Evolutionary conservation across 2,113 vertebrate genomes (phyloP), one percentile per base, ranked within the genome.

Genomic region (Sebastes fasciatus): DNA sequence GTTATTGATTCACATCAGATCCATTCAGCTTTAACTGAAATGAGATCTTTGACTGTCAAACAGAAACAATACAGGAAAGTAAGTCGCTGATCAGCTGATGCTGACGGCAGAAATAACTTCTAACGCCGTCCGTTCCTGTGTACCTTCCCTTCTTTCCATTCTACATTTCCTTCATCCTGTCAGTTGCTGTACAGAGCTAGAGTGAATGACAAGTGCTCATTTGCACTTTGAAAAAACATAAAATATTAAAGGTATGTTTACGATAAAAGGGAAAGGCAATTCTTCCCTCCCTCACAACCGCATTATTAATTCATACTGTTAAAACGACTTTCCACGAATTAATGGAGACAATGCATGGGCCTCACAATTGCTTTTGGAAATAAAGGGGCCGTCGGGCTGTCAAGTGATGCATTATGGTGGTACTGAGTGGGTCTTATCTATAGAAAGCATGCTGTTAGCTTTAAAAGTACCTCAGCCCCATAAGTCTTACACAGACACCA

Each of bases 241-340:
- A 96, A 95, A 96, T 96, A 96, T 96, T 96, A 95, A 96, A 95
- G 93, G 86, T 92, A 92, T 92, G 94, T 95, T 96, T 96, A 94
- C 94, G 95, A 95, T 96, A 96, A 95, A 95, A 95, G 94, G 93
- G 92, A 84, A 94, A 94, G 91, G 93, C 92, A 89, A 87, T 93
- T 93, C 90, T 94, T 94, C 90, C 91, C 92, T 91, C 87, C 90
- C 93, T 80, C 85, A 83, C 93, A 92, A 88, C 94, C 92, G 40
- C 95, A 96, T 96, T 96, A 96, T 95, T 96, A 95, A 96, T 96
- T 96, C 95, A 96, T 96, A 93, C 92, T 92, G 95, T 96, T 96
- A 96, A 96, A 96, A 95, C 94, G 93, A 95, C 95, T 96, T 96
- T 96, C 94, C 95, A 92, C 90, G 88, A 94, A 95, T 96, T 96